Evolutionary conservation across 2,888 invertebrate genomes (phyloP), one percentile per base, ranked within the genome.

Genomic region (Stegophylla sp.): DNA sequence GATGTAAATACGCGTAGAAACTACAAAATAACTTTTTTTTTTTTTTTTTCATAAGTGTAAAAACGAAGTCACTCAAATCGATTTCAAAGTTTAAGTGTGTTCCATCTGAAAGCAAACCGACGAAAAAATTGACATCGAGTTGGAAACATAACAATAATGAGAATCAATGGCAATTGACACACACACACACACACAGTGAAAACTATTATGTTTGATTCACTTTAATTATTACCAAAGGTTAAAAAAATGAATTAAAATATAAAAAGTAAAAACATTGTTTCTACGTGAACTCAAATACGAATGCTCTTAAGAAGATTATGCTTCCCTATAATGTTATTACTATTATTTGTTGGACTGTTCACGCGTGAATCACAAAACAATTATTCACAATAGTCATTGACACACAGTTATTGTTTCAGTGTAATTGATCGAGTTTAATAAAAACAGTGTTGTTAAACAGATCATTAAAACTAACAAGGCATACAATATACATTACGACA

Each of bases 141-240:
- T n/a, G 43, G 17, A 26, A 7, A 20, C 1, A 4, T 45, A 66
- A 0, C 17, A 45, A 26, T 23, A 9, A 48, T 66, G 51, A 17
- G 26, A 26, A 26, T 45, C 10, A 67, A 1, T 48, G 26, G 15
- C 9, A 23, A 43, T 15, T n/a, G n/a, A n/a, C n/a, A n/a, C n/a
- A n/a, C n/a, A n/a, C n/a, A n/a, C n/a, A n/a, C n/a, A n/a, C n/a
- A 66, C 13, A 66, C 23, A 63, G 1, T 3, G 34, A 34, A 34
- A 34, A 34, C 34, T 34, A 66, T n/a, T 28, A 69, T 69, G 13
- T 66, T 45, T 45, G 45, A 53, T 51, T n/a, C n/a, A 34, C 56
- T 56, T 20, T 56, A 5, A 20, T n/a, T 9, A 53, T 34, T 15
- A 71, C 0, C 3, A 71, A 13, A 48, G 28, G n/a, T 48, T 12